Conservation (phyloP, 2,797 vertebrate species). For the Bovichtus variegatus region DNA sequence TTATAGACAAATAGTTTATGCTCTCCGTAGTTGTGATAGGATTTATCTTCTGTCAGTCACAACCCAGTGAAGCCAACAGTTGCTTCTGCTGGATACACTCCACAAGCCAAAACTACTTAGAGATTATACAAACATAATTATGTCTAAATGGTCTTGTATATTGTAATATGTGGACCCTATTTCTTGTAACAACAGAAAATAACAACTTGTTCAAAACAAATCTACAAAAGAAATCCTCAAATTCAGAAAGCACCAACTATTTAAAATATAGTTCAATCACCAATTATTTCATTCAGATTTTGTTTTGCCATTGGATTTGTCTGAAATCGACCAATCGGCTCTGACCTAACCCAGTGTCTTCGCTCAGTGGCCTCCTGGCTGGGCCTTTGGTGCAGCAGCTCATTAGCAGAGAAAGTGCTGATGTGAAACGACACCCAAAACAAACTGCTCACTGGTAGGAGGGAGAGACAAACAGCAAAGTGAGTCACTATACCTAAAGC, state of each 20-base stretch:
- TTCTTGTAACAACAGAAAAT: not conserved
- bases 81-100: constrained; percentile 2
- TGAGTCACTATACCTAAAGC: constrained; percentile 1
- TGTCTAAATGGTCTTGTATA: not conserved
- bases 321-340: too few species aligned
- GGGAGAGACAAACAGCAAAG: not conserved
- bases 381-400: constrained; percentile 43
- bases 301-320: too few species aligned
- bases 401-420: constrained; percentile 44
- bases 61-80: constrained; percentile 25
- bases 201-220: not conserved
- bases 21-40: constrained; percentile 1
- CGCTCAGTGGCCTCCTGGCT: constrained; percentile 3
- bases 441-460: constrained; percentile 10
- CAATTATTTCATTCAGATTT: not conserved
- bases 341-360: not conserved
- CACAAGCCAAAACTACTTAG: not conserved
- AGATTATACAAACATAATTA: not conserved
- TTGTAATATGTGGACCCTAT: not conserved
- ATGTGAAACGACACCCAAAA: constrained; percentile 29
- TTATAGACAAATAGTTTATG: constrained; percentile 7
- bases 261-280: not conserved
- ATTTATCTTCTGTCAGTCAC: constrained; percentile 25
- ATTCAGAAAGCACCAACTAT: not conserved
- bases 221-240: not conserved